Conservation (phyloP, 2,888 invertebrate species). For the Eupithecia abbreviata region DNA sequence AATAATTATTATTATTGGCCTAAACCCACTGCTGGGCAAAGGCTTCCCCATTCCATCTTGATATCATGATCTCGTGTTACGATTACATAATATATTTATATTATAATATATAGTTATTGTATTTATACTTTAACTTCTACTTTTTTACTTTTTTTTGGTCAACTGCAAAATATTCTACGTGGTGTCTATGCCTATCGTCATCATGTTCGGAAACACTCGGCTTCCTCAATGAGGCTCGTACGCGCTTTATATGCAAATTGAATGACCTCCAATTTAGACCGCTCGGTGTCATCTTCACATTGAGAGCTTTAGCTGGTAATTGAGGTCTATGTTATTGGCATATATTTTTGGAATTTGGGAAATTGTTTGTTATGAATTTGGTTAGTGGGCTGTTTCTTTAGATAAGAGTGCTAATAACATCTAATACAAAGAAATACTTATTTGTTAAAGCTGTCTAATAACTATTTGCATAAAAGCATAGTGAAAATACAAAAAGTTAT, state of each 20-base stretch:
- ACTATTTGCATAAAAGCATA: background rate
- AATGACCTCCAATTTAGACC: constrained; percentile 72
- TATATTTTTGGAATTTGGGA: constrained; percentile 50
- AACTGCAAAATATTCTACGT: background rate
- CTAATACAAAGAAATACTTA: too few species aligned
- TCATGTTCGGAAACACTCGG: constrained; percentile 31
- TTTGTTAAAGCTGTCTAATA: background rate
- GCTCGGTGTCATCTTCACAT: constrained; percentile 66
- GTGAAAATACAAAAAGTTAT: background rate
- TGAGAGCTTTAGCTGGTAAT: constrained; percentile 52
- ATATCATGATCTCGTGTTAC: too few species aligned
- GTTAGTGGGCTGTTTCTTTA: background rate
- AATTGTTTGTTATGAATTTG: constrained; percentile 28
- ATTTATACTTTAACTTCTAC: too few species aligned
- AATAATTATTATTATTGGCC: too few species aligned
- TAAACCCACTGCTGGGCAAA: too few species aligned
- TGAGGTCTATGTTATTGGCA: constrained; percentile 54
- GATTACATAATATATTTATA: too few species aligned
- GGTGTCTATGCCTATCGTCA: constrained; percentile 15
- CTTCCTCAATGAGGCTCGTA: constrained; percentile 39
- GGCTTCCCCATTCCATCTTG: too few species aligned
- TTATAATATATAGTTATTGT: too few species aligned
- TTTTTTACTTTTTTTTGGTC: background rate
- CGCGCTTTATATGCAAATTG: constrained; percentile 77
- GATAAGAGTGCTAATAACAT: constrained; percentile 3